Evolutionary conservation across 2,113 vertebrate species (phyloP).

Genomic region (Numida meleagris): DNA sequence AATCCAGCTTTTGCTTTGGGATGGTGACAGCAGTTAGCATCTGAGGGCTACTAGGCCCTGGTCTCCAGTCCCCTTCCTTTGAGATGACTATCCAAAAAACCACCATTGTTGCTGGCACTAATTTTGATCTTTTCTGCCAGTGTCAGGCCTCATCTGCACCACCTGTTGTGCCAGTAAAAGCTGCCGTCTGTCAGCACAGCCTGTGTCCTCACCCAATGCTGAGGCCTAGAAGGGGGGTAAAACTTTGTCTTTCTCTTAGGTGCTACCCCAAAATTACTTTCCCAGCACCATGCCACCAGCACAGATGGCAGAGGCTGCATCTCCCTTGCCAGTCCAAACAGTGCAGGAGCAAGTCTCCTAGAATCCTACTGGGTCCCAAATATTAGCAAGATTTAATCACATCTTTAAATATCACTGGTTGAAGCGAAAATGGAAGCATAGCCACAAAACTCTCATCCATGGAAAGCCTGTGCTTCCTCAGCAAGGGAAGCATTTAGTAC

Average conservation of each 20-base stretch:
- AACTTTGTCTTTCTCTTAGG: not conserved
- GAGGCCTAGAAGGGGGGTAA: not conserved
- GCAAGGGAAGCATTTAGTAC: not conserved
- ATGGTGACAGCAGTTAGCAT: conserved; percentile 16
- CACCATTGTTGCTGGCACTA: not conserved
- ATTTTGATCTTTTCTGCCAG: not conserved
- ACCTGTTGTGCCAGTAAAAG: conserved; percentile 39
- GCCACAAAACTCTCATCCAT: not conserved
- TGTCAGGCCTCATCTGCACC: not conserved
- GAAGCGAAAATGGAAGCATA: not conserved
- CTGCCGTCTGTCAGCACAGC: conserved; percentile 31
- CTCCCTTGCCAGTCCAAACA: not conserved
- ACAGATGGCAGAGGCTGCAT: not conserved
- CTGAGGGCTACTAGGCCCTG: not conserved
- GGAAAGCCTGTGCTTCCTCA: not conserved
- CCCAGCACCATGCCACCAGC: not conserved
- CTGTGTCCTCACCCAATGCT: not conserved
- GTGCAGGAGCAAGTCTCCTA: not conserved
- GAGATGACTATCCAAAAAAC: not conserved
- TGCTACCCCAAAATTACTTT: not conserved
- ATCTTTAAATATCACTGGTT: not conserved
- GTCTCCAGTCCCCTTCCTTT: not conserved
- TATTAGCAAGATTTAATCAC: not conserved
- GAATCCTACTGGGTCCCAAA: not conserved
- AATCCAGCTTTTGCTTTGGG: not conserved